Base-by-base conservation (phyloP, 2,888 invertebrate species). In the Acronicta psi region DNA sequence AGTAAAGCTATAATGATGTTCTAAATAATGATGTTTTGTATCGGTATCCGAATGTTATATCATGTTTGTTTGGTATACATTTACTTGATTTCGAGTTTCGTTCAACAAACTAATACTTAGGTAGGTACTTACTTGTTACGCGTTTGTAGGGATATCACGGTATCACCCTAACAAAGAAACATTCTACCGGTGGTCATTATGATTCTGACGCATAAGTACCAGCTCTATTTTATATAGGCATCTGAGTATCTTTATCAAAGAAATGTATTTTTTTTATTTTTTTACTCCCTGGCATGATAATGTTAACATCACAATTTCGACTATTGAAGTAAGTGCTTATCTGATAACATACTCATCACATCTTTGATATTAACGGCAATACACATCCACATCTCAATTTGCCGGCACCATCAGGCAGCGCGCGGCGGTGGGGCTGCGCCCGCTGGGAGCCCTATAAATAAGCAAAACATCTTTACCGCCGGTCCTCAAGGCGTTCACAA, bases 381-480 rank as follows among this genome's bases (percentile, higher is more conserved):
- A 58, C 49, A 4, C 20, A 0, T 8, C 34, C 46, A 17, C 57
- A 36, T 50, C 56, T 37, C 57, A 50, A 40, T 43, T 38, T 44
- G 58, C 25, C 47, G 34, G 50, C 31, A 36, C 76, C 64, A 73
- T 75, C 69, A 62, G 44, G 37, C 20, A 0, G 34, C 31, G 29
- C 42, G 37, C 20, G 0, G 34, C 31, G 29, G 17, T 38, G 25
- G 38, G n/a, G 37, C 37, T 37, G 14, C 51, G 34, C 68, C 62
- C 67, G 62, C 46, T 47, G 69, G 68, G 68, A 68, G 37, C 50
- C 25, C 44, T 46, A 65, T 67, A 70, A 79, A 83, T 83, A 82
- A 78, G 77, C 81, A 82, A 84, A 82, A 80, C 79, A 81, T 83
- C 77, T 83, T 83, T 83, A 80, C 78, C 66, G 64, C 50, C 59